phyloP scores from a whole-genome alignment of 2,113 vertebrate genomes.

The Coracopsis vasa region DNA sequence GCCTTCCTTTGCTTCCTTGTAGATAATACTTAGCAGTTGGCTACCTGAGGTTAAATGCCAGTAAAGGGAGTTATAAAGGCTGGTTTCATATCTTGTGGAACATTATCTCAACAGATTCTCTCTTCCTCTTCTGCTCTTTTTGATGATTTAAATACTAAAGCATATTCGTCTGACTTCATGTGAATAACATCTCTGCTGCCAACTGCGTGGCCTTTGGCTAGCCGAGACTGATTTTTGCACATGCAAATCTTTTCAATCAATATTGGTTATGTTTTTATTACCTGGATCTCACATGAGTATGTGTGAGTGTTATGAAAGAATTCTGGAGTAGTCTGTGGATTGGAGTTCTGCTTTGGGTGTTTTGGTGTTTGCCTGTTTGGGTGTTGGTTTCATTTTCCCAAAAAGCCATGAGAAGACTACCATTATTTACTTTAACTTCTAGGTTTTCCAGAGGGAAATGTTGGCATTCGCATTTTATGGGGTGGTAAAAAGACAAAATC shows the following conservation, averaged over 20 bases:
- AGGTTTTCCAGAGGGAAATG: neutral
- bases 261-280: neutral
- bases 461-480: neutral
- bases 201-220: neutral
- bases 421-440: neutral
- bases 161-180: neutral
- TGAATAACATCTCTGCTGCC: neutral
- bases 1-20: neutral
- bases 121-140: neutral
- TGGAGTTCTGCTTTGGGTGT: neutral
- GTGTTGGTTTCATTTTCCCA: neutral
- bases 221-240: neutral
- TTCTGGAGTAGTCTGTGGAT: neutral
- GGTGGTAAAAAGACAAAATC: neutral
- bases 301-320: constrained; percentile 7
- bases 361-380: neutral
- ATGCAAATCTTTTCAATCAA: neutral
- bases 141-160: neutral
- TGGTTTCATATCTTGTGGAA: neutral
- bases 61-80: neutral
- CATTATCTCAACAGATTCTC: neutral
- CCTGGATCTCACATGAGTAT: neutral
- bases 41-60: neutral
- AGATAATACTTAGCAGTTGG: neutral
- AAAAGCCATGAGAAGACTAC: neutral